Conservation (phyloP, 2,113 vertebrate species). For the Pholis gunnellus region DNA sequence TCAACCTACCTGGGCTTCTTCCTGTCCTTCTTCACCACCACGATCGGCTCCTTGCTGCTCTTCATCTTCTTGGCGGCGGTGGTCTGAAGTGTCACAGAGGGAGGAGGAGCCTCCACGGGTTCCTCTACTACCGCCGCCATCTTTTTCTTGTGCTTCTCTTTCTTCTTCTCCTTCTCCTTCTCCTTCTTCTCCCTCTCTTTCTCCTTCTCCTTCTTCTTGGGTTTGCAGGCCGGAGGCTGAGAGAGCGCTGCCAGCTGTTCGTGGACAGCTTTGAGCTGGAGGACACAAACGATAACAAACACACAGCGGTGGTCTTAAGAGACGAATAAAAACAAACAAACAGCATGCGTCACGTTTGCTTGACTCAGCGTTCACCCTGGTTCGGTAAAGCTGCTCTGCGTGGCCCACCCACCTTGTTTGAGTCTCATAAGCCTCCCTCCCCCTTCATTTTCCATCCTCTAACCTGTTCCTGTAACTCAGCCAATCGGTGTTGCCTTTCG, state of each 20-base stretch:
- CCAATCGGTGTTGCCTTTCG: slow-evolving; percentile 91
- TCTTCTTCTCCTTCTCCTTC: slow-evolving; percentile 91
- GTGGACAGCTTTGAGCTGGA: slow-evolving; percentile 94
- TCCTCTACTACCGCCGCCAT: slow-evolving; percentile 74
- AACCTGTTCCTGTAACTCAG: slow-evolving; percentile 96
- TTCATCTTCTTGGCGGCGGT: slow-evolving; percentile 73
- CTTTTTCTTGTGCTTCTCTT: slow-evolving; percentile 89
- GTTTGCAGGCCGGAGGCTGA: slow-evolving; percentile 93
- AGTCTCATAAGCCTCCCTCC: slow-evolving; percentile 60
- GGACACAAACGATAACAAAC: slow-evolving; percentile 29
- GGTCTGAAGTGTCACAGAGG: slow-evolving; percentile 60
- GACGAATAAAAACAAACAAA: not conserved
- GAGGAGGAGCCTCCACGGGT: slow-evolving; percentile 74
- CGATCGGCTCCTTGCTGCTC: slow-evolving; percentile 71
- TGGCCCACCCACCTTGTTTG: slow-evolving; percentile 53
- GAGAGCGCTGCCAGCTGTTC: slow-evolving; percentile 96
- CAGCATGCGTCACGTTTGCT: not conserved
- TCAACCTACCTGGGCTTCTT: slow-evolving; percentile 85
- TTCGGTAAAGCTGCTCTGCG: slow-evolving; percentile 47
- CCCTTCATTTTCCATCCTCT: slow-evolving; percentile 48
- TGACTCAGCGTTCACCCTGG: slow-evolving; percentile 35
- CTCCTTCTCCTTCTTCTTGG: slow-evolving; percentile 94
- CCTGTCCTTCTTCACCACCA: slow-evolving; percentile 85
- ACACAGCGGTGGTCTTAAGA: slow-evolving; percentile 26
- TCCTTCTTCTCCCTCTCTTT: slow-evolving; percentile 89